phyloP scores from a whole-genome alignment of 2,888 invertebrate genomes.

The Nomada ferruginata region DNA sequence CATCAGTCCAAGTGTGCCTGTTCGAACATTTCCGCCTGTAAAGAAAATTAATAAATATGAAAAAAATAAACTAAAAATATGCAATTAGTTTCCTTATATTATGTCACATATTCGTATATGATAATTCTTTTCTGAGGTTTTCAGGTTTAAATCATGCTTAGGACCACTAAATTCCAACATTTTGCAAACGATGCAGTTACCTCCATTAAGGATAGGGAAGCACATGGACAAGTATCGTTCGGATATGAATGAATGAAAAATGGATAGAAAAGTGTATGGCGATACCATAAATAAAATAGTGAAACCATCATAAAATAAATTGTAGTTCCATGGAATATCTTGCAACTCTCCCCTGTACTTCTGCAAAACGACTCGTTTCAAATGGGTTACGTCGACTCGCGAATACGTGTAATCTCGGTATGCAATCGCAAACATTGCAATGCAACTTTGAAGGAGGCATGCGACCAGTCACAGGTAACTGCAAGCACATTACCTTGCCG shows the following conservation, averaged over 20 bases:
- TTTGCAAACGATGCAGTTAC: too few species aligned
- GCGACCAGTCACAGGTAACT: conserved; percentile 60
- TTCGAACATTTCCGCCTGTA: conserved; percentile 32
- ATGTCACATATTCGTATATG: too few species aligned
- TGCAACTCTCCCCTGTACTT: conserved; percentile 1
- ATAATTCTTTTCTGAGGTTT: too few species aligned
- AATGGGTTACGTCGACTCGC: conserved; percentile 32
- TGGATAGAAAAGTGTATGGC: too few species aligned
- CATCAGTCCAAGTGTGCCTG: background rate
- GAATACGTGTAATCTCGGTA: conserved; percentile 42
- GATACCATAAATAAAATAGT: too few species aligned
- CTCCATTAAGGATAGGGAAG: too few species aligned
- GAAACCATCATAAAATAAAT: background rate
- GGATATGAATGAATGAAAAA: too few species aligned
- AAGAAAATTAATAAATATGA: conserved; percentile 14
- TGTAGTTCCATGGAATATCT: background rate
- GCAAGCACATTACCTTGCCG: conserved; percentile 55
- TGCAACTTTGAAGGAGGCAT: conserved; percentile 42
- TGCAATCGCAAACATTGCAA: conserved; percentile 65
- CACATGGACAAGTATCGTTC: too few species aligned
- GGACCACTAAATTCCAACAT: too few species aligned
- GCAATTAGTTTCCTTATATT: too few species aligned
- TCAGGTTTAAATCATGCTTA: too few species aligned
- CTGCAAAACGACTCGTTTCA: conserved; percentile 11
- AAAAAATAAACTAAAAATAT: background rate